Percentiles rank a stretch among this genome's conserved stretches.
phyloP scores from a whole-genome alignment of 1,140 invertebrate species.

The Pentalonia nigronervosa region DNA sequence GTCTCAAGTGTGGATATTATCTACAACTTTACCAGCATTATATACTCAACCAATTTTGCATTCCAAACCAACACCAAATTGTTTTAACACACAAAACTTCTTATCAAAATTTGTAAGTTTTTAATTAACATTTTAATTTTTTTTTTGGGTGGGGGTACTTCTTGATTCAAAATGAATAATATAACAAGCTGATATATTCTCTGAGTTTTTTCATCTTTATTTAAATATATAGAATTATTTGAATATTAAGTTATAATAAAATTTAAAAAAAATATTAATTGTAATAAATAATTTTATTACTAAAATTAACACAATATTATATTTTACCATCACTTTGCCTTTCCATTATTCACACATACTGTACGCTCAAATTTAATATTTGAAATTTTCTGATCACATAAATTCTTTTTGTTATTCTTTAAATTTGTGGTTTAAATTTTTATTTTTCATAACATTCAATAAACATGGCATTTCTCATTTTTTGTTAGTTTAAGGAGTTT shows the following conservation, averaged over 20 bases:
- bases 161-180: background rate
- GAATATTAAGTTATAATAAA: background rate
- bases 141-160: background rate
- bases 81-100: conserved; percentile 68
- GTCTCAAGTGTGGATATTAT: conserved; percentile 81
- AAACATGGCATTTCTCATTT: background rate
- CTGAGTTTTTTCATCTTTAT: background rate
- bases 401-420: background rate
- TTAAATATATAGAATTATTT: background rate
- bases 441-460: background rate
- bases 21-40: conserved; percentile 74
- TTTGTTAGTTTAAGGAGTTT: background rate
- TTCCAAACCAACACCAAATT: conserved; percentile 63
- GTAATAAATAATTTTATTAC: background rate
- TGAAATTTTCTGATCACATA: too few species aligned
- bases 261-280: background rate
- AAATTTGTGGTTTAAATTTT: background rate
- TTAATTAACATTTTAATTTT: background rate
- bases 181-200: background rate
- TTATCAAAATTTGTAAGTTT: conserved; percentile 69
- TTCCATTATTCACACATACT: background rate
- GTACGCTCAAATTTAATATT: background rate
- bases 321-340: background rate
- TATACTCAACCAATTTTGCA: conserved; percentile 71
- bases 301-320: background rate